Evolutionary conservation across 1,140 invertebrate genomes (phyloP).

Genomic region (Aradophagus sp.): DNA sequence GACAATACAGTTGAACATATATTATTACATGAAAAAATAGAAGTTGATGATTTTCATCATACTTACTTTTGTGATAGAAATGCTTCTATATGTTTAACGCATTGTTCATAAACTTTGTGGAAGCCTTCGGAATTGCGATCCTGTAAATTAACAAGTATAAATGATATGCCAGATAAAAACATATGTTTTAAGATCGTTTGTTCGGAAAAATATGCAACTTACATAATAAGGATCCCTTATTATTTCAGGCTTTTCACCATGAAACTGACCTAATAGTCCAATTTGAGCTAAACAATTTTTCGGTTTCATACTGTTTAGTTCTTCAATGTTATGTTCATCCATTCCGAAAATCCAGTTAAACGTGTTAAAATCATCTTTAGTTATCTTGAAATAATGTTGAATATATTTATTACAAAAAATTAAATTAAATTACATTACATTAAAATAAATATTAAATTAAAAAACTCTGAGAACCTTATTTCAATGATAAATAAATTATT

Average conservation of each 20-base stretch:
- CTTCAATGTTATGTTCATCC: slow-evolving; percentile 89
- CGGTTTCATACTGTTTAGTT: slow-evolving; percentile 79
- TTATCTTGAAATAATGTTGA: slow-evolving; percentile 76
- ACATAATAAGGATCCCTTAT: slow-evolving; percentile 94
- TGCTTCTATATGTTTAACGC: slow-evolving; percentile 79
- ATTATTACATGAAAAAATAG: no score
- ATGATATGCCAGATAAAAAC: slow-evolving; percentile 26
- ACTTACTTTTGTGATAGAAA: slow-evolving; percentile 74
- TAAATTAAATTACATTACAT: not conserved
- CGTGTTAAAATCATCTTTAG: slow-evolving; percentile 81
- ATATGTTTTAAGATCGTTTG: not conserved
- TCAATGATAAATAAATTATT: no score
- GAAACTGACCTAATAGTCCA: slow-evolving; percentile 86
- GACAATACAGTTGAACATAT: no score
- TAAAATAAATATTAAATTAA: slow-evolving; percentile 5
- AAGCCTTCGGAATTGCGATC: slow-evolving; percentile 79
- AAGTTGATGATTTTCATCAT: no score
- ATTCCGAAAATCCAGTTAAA: slow-evolving; percentile 95
- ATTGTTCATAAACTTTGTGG: slow-evolving; percentile 83
- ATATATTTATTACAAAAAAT: no score
- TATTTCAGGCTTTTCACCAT: slow-evolving; percentile 84
- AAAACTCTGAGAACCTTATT: no score
- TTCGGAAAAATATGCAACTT: slow-evolving; percentile 19
- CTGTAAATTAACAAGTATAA: slow-evolving; percentile 69
- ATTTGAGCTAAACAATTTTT: slow-evolving; percentile 81